Conservation (phyloP, 2,888 invertebrate genomes). For the Palloptera scutellata region DNA sequence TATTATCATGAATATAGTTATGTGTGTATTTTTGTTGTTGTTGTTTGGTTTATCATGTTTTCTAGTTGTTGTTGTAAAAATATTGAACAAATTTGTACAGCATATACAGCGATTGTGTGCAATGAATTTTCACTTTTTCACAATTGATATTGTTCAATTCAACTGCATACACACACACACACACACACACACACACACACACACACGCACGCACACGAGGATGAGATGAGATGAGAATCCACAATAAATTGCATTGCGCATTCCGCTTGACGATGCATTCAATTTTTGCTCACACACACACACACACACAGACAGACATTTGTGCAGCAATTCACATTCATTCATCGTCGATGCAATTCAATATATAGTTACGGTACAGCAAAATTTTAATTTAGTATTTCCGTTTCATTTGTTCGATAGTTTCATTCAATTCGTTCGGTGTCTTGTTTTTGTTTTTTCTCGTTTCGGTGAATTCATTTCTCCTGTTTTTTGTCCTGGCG, state of each 20-base stretch:
- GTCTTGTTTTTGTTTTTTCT: neutral
- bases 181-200: neutral
- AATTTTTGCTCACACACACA: neutral
- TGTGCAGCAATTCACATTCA: neutral
- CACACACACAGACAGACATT: neutral
- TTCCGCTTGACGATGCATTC: constrained; percentile 4
- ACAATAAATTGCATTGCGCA: neutral
- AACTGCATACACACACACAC: neutral
- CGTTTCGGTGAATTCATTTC: neutral
- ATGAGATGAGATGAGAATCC: neutral
- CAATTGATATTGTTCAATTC: too few species aligned
- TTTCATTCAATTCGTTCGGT: neutral
- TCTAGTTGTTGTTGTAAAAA: neutral
- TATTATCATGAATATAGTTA: neutral
- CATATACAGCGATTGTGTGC: too few species aligned
- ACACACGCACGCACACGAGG: neutral
- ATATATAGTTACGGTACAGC: neutral
- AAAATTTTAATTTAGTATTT: neutral
- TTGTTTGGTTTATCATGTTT: neutral
- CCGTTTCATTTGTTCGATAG: neutral
- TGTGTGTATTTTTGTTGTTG: neutral
- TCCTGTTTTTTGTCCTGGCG: constrained; percentile 28
- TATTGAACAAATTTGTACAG: neutral
- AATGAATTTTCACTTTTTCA: too few species aligned
- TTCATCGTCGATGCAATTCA: neutral